These are phyloP conservation scores for Operophtera brumata DNA, from an alignment of 2,888 invertebrate genomes.

Conservation along the genomic window DNA sequence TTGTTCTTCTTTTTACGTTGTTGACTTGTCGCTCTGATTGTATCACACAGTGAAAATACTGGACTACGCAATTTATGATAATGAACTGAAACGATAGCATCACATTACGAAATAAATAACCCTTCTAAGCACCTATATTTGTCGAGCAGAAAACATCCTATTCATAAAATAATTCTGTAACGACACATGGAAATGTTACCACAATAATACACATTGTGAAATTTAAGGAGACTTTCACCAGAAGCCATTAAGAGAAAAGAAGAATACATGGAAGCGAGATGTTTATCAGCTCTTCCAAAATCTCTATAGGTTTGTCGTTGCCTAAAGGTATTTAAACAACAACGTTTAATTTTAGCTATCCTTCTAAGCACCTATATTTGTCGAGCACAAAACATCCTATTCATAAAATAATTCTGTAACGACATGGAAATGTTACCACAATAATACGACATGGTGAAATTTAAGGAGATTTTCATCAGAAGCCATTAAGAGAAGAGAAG, in stretches of 20 bases:
- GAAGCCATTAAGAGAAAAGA: no score
- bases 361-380: not conserved
- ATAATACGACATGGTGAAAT: no score
- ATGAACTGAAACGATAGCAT: conserved; percentile 33
- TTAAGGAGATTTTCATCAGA: no score
- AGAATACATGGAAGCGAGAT: no score
- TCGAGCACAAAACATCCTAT: conserved; percentile 16
- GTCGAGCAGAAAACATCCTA: conserved; percentile 15
- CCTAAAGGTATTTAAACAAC: conserved; percentile 1
- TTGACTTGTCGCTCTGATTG: conserved; percentile 30
- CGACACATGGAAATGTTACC: no score
- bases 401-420: no score
- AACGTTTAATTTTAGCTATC: conserved; percentile 19
- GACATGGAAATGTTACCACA: no score
- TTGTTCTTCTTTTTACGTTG: conserved; percentile 46
- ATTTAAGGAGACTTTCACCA: no score
- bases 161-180: not conserved
- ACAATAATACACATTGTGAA: no score
- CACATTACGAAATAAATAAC: conserved; percentile 28
- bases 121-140: not conserved
- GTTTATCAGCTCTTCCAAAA: no score
- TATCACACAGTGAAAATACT: conserved; percentile 43
- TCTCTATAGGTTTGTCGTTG: not conserved
- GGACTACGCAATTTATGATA: conserved; percentile 35
- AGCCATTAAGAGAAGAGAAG: no score